Percentiles rank a stretch among this genome's conserved stretches.
Evolutionary conservation across 1,140 invertebrate species (phyloP).

Genomic region (Ceratosolen solmsi): DNA sequence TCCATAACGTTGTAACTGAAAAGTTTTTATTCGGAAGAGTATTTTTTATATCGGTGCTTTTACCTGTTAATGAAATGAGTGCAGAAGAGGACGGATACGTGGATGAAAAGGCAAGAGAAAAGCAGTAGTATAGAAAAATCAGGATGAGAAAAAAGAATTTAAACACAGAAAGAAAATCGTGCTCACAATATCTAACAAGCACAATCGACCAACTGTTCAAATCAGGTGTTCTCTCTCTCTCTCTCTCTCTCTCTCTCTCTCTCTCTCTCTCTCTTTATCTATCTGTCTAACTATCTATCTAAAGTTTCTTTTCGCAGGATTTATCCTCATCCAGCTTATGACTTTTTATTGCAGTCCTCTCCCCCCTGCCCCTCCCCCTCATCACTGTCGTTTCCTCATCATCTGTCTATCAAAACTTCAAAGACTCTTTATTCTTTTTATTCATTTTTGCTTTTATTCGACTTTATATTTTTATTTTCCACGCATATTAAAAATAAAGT

Average conservation of each 20-base stretch:
- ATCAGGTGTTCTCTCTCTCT: neutral
- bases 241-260: neutral
- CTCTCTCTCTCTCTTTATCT: neutral
- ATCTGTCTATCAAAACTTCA: neutral
- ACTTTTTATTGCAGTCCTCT: neutral
- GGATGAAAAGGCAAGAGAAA: neutral
- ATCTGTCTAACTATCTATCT: neutral
- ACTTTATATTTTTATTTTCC: slow-evolving; percentile 10
- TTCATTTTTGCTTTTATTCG: neutral
- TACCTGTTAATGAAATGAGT: slow-evolving; percentile 12
- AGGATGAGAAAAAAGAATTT: slow-evolving; percentile 52
- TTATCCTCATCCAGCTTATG: slow-evolving; percentile 32
- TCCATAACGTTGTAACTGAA: neutral
- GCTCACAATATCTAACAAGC: slow-evolving; percentile 62
- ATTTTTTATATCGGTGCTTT: neutral
- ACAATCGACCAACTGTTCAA: slow-evolving; percentile 50
- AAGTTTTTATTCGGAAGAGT: slow-evolving; percentile 6
- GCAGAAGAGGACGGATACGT: neutral
- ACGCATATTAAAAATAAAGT: neutral
- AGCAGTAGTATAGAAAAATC: slow-evolving; percentile 47
- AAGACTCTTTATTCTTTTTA: slow-evolving; percentile 6
- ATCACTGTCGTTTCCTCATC: neutral
- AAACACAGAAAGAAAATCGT: slow-evolving; percentile 61
- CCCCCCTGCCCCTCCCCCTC: neutral
- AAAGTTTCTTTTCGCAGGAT: slow-evolving; percentile 6